phyloP scores from a whole-genome alignment of 2,113 vertebrate genomes.

The Lepisosteus osseus region DNA sequence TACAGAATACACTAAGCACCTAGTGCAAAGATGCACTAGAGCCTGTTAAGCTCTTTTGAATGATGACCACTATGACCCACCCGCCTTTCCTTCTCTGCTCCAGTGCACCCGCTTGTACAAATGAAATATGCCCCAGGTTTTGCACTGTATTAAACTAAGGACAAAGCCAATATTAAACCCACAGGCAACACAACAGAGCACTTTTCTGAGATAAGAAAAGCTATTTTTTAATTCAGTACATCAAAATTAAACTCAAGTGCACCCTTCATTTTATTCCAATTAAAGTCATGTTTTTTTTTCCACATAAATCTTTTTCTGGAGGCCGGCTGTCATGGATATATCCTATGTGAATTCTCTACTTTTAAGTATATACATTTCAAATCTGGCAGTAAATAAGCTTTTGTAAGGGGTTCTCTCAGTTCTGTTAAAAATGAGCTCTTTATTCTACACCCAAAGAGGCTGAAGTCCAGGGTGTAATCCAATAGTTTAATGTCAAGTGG shows the following conservation, averaged over 20 bases:
- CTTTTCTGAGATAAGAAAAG: constrained; percentile 48
- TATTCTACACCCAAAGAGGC: no score
- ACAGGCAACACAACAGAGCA: constrained; percentile 45
- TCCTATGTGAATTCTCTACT: no score
- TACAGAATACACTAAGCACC: no score
- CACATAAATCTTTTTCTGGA: not conserved
- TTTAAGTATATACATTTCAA: no score
- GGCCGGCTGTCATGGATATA: no score
- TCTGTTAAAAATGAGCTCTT: no score
- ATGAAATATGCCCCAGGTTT: constrained; percentile 1
- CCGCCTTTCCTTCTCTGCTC: not conserved
- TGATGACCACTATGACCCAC: not conserved
- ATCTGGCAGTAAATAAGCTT: no score
- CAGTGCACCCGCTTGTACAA: constrained; percentile 13
- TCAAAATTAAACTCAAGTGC: constrained; percentile 43
- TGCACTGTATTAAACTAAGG: constrained; percentile 22
- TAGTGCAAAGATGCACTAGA: no score
- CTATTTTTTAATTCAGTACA: constrained; percentile 49
- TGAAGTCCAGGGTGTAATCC: no score
- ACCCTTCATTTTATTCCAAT: not conserved
- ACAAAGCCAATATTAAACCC: constrained; percentile 63
- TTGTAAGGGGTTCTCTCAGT: no score
- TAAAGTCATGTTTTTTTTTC: not conserved
- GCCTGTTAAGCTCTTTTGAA: not conserved
- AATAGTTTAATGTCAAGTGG: no score